Base-by-base conservation (phyloP, 2,113 vertebrate genomes). In the Origma solitaria region DNA sequence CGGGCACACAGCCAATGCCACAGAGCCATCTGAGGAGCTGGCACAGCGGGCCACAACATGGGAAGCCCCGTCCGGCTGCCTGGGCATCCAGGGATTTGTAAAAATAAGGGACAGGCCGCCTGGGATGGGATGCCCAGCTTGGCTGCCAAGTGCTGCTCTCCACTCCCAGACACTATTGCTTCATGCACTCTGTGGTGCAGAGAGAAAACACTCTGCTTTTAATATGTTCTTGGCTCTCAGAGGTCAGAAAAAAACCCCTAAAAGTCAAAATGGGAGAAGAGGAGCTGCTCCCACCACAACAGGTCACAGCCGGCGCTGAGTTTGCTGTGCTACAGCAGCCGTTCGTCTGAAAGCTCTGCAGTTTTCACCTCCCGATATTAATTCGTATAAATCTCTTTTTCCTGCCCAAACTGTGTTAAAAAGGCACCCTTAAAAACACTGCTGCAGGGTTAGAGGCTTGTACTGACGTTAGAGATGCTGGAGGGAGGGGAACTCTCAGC, bases 141-240 rank as follows among this genome's bases (percentile, higher is more conserved):
- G 13, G 75, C 50, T 47, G 73, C 24, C 15, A 20, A 40, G n/a
- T 0, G 0, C 54, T 51, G 44, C 82, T 71, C 68, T 47, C n/a
- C 1, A 0, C 19, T 2, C 77, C 80, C 6, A 5, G 24, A 25
- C 20, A 6, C 33, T 13, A 7, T 7, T 70, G 1, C 82, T 57
- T 33, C 54, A 22, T 1, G 13, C 23, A 4, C n/a, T 27, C 23
- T 3, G 9, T 0, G 0, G 2, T 7, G 27, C 42, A 15, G 14
- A 10, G 7, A 27, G 51, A 27, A 71, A 73, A 28, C 2, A 9
- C 13, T 1, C 10, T 5, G 7, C 23, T 71, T 68, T 57, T 35
- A 6, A 15, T 11, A 16, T n/a, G 28, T 2, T 44, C 69, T 45
- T 17, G 64, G 47, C 58, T 86, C 8, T 9, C 10, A 42, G 37